A percentile compares a stretch with the other conserved stretches of the same genome.
Conservation (phyloP, 2,888 invertebrate genomes). For the Cerastis leucographa region DNA sequence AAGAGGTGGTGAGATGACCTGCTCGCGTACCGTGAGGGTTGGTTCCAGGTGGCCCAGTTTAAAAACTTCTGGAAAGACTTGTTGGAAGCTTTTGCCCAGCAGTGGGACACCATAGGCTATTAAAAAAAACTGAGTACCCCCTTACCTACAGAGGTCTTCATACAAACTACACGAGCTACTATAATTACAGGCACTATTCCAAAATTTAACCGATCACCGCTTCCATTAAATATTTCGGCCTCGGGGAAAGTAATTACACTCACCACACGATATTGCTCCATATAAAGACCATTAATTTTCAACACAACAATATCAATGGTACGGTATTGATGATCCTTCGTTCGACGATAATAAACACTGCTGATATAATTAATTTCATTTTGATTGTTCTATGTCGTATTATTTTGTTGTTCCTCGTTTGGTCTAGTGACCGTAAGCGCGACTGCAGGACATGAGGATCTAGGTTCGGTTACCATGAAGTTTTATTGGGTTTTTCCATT, state of each 20-base stretch:
- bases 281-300: conserved; percentile 37
- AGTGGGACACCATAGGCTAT: neutral
- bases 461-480: neutral
- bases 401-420: neutral
- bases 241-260: conserved; percentile 42
- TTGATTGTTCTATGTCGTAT: neutral
- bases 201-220: conserved; percentile 30
- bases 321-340: conserved; percentile 23
- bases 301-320: conserved; percentile 28
- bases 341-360: conserved; percentile 25
- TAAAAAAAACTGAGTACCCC: too few species aligned
- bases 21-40: neutral
- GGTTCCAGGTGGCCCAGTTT: neutral
- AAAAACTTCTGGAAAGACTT: neutral
- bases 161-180: neutral
- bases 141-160: neutral
- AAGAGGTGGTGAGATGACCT: neutral
- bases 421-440: neutral
- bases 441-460: neutral
- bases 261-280: conserved; percentile 34
- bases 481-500: neutral
- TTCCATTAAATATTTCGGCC: conserved; percentile 47
- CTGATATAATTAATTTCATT: conserved; percentile 15
- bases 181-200: conserved; percentile 8
- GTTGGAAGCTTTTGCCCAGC: neutral